Evolutionary conservation across 2,888 invertebrate genomes (phyloP).

Genomic region (Synergus umbraculus): DNA sequence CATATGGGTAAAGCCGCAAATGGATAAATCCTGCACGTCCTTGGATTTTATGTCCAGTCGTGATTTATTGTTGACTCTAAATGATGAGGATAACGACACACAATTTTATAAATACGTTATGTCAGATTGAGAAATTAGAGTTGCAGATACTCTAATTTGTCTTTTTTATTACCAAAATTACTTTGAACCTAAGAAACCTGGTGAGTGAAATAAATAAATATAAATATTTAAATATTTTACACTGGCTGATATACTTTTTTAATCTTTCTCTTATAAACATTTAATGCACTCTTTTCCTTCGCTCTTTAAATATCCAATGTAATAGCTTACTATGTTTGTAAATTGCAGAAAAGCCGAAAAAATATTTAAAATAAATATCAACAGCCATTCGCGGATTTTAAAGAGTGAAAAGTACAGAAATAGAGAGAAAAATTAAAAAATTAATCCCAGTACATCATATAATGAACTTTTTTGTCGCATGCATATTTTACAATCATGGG

Average conservation of each 20-base stretch:
- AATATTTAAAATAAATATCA: too few species aligned
- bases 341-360: too few species aligned
- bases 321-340: too few species aligned
- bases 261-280: too few species aligned
- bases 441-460: not conserved
- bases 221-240: too few species aligned
- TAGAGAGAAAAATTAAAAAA: slow-evolving; percentile 1
- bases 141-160: not conserved
- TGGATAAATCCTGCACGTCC: slow-evolving; percentile 56
- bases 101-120: not conserved
- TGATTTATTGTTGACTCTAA: slow-evolving; percentile 49
- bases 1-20: slow-evolving; percentile 46
- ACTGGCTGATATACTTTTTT: too few species aligned
- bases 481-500: not conserved
- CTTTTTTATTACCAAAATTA: not conserved
- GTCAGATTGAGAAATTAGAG: not conserved
- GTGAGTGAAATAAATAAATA: too few species aligned
- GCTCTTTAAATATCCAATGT: too few species aligned
- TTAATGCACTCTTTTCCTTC: too few species aligned
- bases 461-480: slow-evolving; percentile 8
- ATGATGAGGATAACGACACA: not conserved
- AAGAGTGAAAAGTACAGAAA: too few species aligned
- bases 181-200: not conserved
- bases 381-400: too few species aligned
- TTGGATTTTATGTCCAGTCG: slow-evolving; percentile 52